Percentiles rank a stretch among this genome's conserved stretches.
Conservation (phyloP, 2,888 invertebrate species). For the Melanchra persicariae region DNA sequence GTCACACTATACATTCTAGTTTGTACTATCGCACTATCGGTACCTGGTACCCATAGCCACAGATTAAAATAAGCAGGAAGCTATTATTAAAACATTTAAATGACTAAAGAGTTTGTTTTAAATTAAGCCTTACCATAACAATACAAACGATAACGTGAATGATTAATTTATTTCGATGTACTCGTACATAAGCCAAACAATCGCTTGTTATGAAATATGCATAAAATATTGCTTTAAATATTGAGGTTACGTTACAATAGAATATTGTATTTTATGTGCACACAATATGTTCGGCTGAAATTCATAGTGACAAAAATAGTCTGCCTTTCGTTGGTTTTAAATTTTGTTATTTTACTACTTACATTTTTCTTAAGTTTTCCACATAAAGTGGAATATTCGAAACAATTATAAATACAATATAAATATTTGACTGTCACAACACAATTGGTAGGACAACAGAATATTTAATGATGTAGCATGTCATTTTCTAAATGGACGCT, state of each 20-base stretch:
- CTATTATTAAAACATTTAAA: conserved; percentile 6
- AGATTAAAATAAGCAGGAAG: conserved; percentile 7
- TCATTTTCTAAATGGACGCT: too few species aligned
- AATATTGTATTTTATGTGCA: neutral
- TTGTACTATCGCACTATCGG: neutral
- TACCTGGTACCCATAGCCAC: neutral
- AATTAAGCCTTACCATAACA: conserved; percentile 15
- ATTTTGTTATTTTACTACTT: too few species aligned
- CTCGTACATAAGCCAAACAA: conserved; percentile 30
- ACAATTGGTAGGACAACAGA: too few species aligned
- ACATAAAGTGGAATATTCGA: too few species aligned
- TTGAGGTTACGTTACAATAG: neutral
- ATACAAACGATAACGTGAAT: conserved; percentile 7
- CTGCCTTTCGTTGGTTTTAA: too few species aligned
- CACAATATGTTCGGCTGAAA: neutral
- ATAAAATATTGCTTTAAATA: conserved; percentile 21
- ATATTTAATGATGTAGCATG: too few species aligned
- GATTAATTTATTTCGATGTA: conserved; percentile 28
- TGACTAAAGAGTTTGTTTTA: neutral
- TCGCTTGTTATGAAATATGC: conserved; percentile 44
- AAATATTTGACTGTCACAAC: too few species aligned
- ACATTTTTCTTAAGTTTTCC: too few species aligned
- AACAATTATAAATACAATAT: too few species aligned
- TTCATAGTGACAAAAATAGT: neutral
- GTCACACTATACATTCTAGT: neutral